These are phyloP conservation scores for Oreochromis tanganicae DNA, from an alignment of 2,113 vertebrate species.

Conservation along the genomic window DNA sequence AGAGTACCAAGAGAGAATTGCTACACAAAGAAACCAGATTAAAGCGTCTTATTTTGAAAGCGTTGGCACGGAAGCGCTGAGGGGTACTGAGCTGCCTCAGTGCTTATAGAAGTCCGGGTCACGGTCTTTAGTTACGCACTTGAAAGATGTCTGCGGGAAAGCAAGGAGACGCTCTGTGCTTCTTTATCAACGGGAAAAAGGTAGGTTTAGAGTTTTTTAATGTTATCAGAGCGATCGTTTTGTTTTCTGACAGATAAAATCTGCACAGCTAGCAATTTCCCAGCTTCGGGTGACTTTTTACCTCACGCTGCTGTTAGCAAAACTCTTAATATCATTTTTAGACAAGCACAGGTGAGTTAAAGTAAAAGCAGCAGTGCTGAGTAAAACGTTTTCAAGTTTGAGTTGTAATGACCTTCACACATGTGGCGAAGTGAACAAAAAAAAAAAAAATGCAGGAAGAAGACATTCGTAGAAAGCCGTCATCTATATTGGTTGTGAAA, in stretches of 20 bases:
- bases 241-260: neutral
- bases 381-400: neutral
- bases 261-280: neutral
- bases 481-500: neutral
- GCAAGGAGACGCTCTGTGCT: neutral
- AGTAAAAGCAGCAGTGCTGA: neutral
- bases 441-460: neutral
- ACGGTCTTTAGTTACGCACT: fast-evolving
- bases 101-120: neutral
- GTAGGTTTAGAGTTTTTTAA: neutral
- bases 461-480: neutral
- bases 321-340: neutral
- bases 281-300: neutral
- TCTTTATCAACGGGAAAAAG: slow-evolving; percentile 56
- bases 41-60: slow-evolving; percentile 15
- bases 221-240: neutral
- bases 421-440: neutral
- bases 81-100: neutral
- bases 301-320: neutral
- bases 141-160: neutral
- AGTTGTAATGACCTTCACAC: neutral
- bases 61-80: neutral
- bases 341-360: neutral
- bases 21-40: neutral
- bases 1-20: neutral